Evolutionary conservation across 1,140 invertebrate species (phyloP).

Genomic region (Ylistrum balloti): DNA sequence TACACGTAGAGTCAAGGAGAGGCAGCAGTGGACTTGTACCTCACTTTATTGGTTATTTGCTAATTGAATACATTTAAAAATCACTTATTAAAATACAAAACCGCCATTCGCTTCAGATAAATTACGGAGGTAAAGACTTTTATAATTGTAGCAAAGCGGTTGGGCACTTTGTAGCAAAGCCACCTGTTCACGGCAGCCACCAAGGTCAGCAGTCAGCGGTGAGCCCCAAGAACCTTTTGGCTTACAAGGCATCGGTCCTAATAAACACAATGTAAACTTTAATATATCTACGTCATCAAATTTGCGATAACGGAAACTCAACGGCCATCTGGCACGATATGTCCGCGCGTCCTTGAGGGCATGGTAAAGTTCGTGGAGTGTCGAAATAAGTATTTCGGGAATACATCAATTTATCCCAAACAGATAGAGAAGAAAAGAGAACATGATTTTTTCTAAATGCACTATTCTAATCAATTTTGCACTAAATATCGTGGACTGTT

Average conservation of each 20-base stretch:
- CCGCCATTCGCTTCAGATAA: not conserved
- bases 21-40: not conserved
- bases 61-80: conserved; percentile 36
- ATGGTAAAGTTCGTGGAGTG: not conserved
- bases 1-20: not conserved
- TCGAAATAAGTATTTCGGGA: too few species aligned
- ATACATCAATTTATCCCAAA: too few species aligned
- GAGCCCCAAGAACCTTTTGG: not conserved
- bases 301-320: not conserved
- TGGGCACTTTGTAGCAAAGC: conserved; percentile 31
- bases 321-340: not conserved
- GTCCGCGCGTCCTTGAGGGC: not conserved
- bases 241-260: conserved; percentile 6
- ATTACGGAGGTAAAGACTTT: not conserved
- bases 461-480: too few species aligned
- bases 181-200: not conserved
- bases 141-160: conserved; percentile 19
- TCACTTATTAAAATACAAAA: conserved; percentile 20
- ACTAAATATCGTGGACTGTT: too few species aligned
- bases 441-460: too few species aligned
- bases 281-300: conserved; percentile 10
- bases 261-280: conserved; percentile 33
- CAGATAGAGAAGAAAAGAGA: too few species aligned
- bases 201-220: not conserved
- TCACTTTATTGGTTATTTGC: not conserved